These are phyloP conservation scores for Myripristis jacobus DNA, from an alignment of 2,797 vertebrate species.

Conservation along the genomic window DNA sequence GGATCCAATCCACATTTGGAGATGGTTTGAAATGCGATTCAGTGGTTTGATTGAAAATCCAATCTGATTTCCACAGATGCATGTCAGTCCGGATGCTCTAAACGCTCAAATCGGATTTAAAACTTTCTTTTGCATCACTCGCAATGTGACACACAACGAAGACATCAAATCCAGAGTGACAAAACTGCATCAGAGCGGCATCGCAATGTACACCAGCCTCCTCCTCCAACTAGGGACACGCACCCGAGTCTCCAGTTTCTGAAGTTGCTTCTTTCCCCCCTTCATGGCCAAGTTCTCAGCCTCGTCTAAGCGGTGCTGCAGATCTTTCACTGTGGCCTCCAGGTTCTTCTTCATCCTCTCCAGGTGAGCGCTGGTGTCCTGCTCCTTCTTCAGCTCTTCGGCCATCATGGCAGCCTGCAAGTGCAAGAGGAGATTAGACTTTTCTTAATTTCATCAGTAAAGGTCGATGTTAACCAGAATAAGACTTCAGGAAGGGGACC, in stretches of 20 bases:
- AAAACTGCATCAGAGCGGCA: too few species aligned
- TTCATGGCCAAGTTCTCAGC: slow-evolving; percentile 87
- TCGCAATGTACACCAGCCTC: too few species aligned
- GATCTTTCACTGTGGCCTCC: slow-evolving; percentile 85
- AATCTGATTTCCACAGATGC: too few species aligned
- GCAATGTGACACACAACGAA: too few species aligned
- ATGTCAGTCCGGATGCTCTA: too few species aligned
- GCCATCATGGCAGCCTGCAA: slow-evolving; percentile 87
- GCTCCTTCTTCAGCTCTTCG: slow-evolving; percentile 90
- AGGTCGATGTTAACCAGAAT: background rate
- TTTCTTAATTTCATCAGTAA: background rate
- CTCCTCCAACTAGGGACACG: too few species aligned
- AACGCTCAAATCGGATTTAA: too few species aligned
- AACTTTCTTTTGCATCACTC: too few species aligned
- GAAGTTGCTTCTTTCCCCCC: slow-evolving; percentile 88
- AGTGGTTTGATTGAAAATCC: too few species aligned
- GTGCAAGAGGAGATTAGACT: background rate
- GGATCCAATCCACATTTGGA: too few species aligned
- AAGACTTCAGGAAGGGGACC: rapidly evolving
- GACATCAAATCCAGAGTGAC: too few species aligned
- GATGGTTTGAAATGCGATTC: too few species aligned
- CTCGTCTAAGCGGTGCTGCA: slow-evolving; percentile 84
- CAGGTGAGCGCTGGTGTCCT: slow-evolving; percentile 89
- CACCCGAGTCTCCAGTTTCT: slow-evolving; percentile 87
- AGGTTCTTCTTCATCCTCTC: slow-evolving; percentile 91